Base-by-base conservation (phyloP, 2,888 invertebrate genomes). In the Hemaris fuciformis region DNA sequence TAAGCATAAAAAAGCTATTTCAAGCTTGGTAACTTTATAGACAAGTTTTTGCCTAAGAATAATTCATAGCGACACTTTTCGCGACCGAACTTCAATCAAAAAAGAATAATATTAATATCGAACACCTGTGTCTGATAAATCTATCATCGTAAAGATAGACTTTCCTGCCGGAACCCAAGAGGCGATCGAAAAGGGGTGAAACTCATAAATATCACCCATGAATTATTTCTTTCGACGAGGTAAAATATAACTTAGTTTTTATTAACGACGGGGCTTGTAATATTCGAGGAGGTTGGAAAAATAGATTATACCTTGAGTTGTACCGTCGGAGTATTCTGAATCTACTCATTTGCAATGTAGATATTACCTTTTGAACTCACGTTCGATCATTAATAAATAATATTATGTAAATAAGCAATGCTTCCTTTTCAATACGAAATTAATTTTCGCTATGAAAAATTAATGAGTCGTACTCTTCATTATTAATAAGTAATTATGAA, bases 251-350 rank as follows among this genome's bases (percentile, higher is more conserved):
- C 48, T 48, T 27, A 25, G 18, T 20, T 53, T 31, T 53, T 53
- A 53, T 53, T 53, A 53, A 53, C 27, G 53, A 15, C 48, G 27
- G 27, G 27, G 25, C 53, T 53, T 53, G 53, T 53, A 53, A 53
- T 53, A 15, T 53, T 27, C 27, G 27, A 53, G 27, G 18, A 31
- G 18, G 53, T 31, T 31, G 27, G 53, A 53, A 53, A 53, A 31
- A 18, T n/a, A n/a, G n/a, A n/a, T n/a, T n/a, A n/a, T n/a, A n/a
- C 53, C 18, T 1, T n/a, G 46, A 48, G 53, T 18, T 27, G 27
- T 8, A 31, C 15, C 3, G 27, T 3, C 53, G 10, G 27, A 31
- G 31, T 18, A 31, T 53, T 31, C 18, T 10, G 31, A n/a, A 31
- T 18, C 31, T 10, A 3, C 53, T 31, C 8, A 53, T 53, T 53